Evolutionary conservation across 2,113 vertebrate genomes (phyloP).

Genomic region (Raja brachyura): DNA sequence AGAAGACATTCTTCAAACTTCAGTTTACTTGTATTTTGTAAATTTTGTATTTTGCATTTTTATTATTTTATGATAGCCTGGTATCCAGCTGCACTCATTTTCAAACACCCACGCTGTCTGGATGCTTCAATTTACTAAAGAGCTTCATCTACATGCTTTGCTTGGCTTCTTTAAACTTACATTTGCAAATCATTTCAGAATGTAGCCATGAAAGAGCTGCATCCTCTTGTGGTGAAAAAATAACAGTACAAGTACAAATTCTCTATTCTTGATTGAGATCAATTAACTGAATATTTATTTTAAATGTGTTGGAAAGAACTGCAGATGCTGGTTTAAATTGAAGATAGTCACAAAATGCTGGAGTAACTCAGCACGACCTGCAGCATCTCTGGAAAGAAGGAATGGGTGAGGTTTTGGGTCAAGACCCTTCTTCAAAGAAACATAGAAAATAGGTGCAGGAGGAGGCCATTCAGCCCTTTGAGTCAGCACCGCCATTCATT

Average conservation of each 20-base stretch:
- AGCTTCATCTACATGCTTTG: not conserved
- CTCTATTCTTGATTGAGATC: not conserved
- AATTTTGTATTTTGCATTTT: too few relatives aligned
- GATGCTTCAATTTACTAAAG: not conserved
- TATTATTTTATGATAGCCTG: not conserved
- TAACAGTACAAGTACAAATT: not conserved
- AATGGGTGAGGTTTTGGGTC: too few relatives aligned
- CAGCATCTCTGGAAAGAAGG: too few relatives aligned
- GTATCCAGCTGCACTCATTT: not conserved
- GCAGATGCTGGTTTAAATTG: too few relatives aligned
- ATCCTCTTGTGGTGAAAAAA: not conserved
- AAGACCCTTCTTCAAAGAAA: too few relatives aligned
- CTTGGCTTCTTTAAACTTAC: not conserved
- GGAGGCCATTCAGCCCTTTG: too few relatives aligned
- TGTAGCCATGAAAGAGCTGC: not conserved
- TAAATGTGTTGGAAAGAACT: too few relatives aligned
- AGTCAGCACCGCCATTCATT: too few relatives aligned
- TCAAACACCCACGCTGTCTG: too few relatives aligned
- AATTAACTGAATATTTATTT: constrained; percentile 24
- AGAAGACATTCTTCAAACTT: not conserved
- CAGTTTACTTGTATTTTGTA: not conserved
- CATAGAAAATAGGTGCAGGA: too few relatives aligned
- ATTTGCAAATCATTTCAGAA: not conserved
- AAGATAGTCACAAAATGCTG: too few relatives aligned
- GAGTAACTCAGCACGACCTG: too few relatives aligned